Percentiles rank a stretch among this genome's conserved stretches.
These are phyloP conservation scores for Pteronura brasiliensis DNA, from an alignment of 2,113 vertebrate species.

Conservation along the genomic window DNA sequence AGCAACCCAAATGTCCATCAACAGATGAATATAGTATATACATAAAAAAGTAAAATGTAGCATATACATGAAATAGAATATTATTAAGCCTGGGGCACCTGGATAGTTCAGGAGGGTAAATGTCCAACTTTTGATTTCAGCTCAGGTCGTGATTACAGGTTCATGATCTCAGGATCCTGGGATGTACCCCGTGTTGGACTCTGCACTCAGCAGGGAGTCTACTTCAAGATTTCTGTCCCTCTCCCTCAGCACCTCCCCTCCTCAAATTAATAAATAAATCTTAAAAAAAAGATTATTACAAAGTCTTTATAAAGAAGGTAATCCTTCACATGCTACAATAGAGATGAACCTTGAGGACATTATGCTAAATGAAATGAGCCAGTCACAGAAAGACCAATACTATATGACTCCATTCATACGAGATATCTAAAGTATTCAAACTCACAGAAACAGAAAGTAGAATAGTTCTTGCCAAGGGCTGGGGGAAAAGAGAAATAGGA, in stretches of 20 bases:
- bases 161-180: background rate
- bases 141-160: background rate
- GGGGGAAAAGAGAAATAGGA: background rate
- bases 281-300: background rate
- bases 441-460: background rate
- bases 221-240: background rate
- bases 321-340: background rate
- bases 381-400: background rate
- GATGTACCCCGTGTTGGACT: background rate
- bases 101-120: background rate
- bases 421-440: background rate
- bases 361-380: background rate
- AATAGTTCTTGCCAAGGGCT: background rate
- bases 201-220: background rate
- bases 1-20: background rate
- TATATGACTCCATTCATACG: background rate
- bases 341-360: background rate
- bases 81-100: background rate
- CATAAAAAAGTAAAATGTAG: background rate
- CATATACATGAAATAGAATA: background rate
- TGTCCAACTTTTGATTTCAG: background rate
- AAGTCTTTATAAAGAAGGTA: background rate
- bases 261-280: background rate
- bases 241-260: background rate
- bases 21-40: background rate